phyloP scores from a whole-genome alignment of 2,797 vertebrate species.

The Rhabdomys pumilio region DNA sequence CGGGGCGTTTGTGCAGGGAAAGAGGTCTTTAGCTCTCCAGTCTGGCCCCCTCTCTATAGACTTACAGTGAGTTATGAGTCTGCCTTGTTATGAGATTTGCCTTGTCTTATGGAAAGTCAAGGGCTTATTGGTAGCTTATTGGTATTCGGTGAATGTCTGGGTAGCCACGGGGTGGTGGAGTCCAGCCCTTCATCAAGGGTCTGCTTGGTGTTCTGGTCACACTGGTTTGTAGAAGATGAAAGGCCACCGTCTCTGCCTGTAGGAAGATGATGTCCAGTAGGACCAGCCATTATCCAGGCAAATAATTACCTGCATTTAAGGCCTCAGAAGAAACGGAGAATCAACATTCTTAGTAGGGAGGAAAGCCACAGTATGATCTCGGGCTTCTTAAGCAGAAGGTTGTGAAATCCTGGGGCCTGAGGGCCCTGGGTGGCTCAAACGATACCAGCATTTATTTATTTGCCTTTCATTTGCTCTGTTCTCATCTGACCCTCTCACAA shows the following conservation, averaged over 20 bases:
- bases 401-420: slow-evolving; percentile 7
- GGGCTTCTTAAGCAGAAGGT: slow-evolving; percentile 12
- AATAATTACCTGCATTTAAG: background rate
- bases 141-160: background rate
- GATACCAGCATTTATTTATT: background rate
- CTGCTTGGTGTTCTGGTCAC: background rate
- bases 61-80: background rate
- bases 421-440: background rate
- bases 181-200: background rate
- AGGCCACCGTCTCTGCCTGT: background rate
- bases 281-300: slow-evolving; percentile 21
- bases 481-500: slow-evolving; percentile 43
- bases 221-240: background rate
- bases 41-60: accelerated
- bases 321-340: background rate
- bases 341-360: background rate
- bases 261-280: background rate
- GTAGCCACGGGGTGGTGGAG: background rate
- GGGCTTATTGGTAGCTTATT: background rate
- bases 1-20: background rate
- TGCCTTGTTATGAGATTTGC: background rate
- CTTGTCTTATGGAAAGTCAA: background rate
- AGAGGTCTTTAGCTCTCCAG: no score
- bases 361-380: background rate
- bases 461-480: slow-evolving; percentile 45